Percentiles rank a stretch among this genome's conserved stretches.
These are phyloP conservation scores for Actias luna DNA, from an alignment of 2,888 invertebrate genomes.

Conservation along the genomic window DNA sequence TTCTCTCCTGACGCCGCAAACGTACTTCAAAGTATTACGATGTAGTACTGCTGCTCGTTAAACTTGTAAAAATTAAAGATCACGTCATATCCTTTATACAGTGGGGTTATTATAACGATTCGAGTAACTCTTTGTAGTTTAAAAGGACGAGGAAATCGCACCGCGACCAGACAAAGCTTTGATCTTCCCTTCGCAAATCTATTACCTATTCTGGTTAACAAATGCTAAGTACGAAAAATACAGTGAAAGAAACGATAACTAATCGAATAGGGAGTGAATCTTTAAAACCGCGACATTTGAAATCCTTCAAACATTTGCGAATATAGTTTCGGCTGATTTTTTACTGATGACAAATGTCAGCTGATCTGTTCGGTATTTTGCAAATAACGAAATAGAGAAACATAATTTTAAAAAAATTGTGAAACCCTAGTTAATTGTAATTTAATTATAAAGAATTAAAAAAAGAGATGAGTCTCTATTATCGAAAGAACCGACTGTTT, in stretches of 20 bases:
- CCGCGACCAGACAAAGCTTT: neutral
- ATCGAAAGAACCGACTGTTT: too few species aligned
- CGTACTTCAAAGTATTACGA: neutral
- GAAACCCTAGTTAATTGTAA: neutral
- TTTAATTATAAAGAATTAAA: neutral
- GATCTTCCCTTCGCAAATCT: neutral
- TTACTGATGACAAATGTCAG: neutral
- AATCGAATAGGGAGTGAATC: neutral
- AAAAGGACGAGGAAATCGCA: neutral
- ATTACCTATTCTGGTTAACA: neutral
- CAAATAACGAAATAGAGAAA: neutral
- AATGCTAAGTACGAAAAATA: neutral
- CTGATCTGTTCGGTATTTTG: neutral
- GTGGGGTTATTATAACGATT: slow-evolving; percentile 18
- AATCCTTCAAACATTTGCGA: neutral
- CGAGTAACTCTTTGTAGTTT: slow-evolving; percentile 23
- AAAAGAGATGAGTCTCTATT: too few species aligned
- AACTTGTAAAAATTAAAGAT: neutral
- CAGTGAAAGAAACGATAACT: neutral
- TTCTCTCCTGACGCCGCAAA: neutral
- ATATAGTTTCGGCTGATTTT: neutral
- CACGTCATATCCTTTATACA: slow-evolving; percentile 7
- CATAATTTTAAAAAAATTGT: too few species aligned
- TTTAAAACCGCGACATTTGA: neutral
- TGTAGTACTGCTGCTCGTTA: neutral